Conservation (phyloP, 2,113 vertebrate genomes). For the Ageneiosus marmoratus region DNA sequence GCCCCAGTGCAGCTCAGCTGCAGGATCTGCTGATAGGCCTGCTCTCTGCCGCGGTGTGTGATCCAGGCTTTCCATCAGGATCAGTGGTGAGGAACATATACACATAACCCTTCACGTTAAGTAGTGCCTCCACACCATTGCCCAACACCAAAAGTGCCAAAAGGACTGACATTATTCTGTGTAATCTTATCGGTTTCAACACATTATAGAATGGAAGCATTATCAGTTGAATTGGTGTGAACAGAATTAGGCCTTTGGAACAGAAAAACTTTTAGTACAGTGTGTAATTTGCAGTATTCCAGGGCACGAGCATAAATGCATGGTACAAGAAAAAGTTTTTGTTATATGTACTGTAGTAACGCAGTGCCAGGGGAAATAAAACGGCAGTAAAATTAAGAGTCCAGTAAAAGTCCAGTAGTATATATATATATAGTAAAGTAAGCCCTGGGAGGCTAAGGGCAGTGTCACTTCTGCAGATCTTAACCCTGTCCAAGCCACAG, state of each 20-base stretch:
- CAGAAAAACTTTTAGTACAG: background rate
- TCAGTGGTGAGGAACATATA: slow-evolving; percentile 79
- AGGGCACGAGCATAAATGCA: background rate
- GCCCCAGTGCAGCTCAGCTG: slow-evolving; percentile 80
- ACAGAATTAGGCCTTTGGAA: background rate
- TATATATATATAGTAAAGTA: background rate
- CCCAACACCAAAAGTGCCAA: background rate
- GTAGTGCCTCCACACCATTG: background rate
- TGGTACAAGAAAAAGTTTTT: background rate
- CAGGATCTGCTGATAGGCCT: slow-evolving; percentile 90
- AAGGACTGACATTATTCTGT: background rate
- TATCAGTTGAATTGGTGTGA: background rate
- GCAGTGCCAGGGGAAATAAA: background rate
- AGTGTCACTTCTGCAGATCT: background rate
- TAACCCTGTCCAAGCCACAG: background rate
- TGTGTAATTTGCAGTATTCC: background rate
- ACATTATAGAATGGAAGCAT: background rate
- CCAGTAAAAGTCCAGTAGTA: background rate
- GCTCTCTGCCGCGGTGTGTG: slow-evolving; percentile 86
- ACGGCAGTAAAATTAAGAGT: background rate
- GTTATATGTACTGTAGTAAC: background rate
- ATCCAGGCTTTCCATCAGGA: slow-evolving; percentile 88
- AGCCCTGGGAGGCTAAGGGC: background rate
- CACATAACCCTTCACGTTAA: background rate
- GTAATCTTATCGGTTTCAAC: background rate